phyloP scores from a whole-genome alignment of 2,888 invertebrate species.

The Cetonia aurata region DNA sequence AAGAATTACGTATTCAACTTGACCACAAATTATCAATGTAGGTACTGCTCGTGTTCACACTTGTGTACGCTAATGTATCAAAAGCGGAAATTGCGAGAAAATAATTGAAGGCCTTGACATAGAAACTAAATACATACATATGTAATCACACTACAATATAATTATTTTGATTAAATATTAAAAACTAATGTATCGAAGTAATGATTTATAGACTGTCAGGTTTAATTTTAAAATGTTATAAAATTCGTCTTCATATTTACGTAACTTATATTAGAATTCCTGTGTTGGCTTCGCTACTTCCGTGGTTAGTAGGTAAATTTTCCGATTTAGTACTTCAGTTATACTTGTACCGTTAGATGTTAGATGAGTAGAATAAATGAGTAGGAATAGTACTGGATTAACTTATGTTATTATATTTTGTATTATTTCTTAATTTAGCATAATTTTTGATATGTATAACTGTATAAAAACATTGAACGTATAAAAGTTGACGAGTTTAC shows the following conservation, averaged over 20 bases:
- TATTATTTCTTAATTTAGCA: too few relatives aligned
- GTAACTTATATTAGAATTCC: too few relatives aligned
- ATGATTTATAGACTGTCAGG: too few relatives aligned
- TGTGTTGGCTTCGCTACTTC: neutral
- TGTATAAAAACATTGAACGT: too few relatives aligned
- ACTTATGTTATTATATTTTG: too few relatives aligned
- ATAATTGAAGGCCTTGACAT: conserved; percentile 22
- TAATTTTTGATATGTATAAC: too few relatives aligned
- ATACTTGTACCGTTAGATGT: neutral
- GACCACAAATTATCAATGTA: conserved; percentile 16
- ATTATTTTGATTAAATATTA: too few relatives aligned
- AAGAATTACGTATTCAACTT: conserved; percentile 3
- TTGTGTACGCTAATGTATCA: conserved; percentile 3
- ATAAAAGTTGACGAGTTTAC: too few relatives aligned
- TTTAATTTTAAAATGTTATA: too few relatives aligned
- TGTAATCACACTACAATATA: too few relatives aligned
- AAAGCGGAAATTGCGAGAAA: conserved; percentile 16
- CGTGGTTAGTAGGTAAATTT: conserved; percentile 5
- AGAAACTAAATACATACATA: conserved; percentile 13
- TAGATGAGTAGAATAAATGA: conserved; percentile 6
- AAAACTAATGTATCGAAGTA: too few relatives aligned
- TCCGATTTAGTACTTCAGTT: neutral
- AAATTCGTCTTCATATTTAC: too few relatives aligned
- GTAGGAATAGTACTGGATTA: neutral
- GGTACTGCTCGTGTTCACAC: conserved; percentile 5